Evolutionary conservation across 1,140 invertebrate species (phyloP).

Genomic region (Pseudomyrmex gracilis): DNA sequence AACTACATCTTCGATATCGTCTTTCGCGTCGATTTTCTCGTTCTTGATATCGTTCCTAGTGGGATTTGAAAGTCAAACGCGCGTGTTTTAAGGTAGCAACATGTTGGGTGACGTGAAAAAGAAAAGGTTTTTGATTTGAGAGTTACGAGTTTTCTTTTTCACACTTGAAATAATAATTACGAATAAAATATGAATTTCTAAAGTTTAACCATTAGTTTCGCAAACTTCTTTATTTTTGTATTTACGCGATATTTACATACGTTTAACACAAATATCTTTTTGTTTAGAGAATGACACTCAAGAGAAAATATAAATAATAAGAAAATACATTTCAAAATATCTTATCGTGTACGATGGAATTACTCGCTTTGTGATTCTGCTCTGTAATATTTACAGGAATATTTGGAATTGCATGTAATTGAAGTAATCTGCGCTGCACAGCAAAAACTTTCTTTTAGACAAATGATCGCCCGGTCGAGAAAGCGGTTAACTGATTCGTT

Average conservation of each 20-base stretch:
- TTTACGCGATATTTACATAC: background rate
- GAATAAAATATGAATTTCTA: background rate
- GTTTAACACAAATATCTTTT: background rate
- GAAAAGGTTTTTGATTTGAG: background rate
- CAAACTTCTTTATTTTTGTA: background rate
- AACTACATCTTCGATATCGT: conserved; percentile 45
- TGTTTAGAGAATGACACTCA: background rate
- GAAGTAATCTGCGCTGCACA: conserved; percentile 41
- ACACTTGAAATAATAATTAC: background rate
- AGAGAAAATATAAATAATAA: background rate
- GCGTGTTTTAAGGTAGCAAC: background rate
- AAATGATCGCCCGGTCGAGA: conserved; percentile 47
- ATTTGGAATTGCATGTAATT: conserved; percentile 39
- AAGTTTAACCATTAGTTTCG: background rate
- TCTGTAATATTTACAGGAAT: conserved; percentile 18
- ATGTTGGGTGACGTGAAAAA: background rate
- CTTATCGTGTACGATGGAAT: background rate
- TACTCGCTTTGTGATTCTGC: background rate
- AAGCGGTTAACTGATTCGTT: conserved; percentile 59
- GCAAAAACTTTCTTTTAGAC: conserved; percentile 53
- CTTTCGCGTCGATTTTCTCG: conserved; percentile 37
- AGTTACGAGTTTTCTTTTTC: background rate
- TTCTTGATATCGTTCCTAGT: conserved; percentile 22
- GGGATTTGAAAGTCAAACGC: conserved; percentile 25
- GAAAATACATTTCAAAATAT: conserved; percentile 24